Conservation (phyloP, 2,113 vertebrate species). For the Phalacrocorax carbo region DNA sequence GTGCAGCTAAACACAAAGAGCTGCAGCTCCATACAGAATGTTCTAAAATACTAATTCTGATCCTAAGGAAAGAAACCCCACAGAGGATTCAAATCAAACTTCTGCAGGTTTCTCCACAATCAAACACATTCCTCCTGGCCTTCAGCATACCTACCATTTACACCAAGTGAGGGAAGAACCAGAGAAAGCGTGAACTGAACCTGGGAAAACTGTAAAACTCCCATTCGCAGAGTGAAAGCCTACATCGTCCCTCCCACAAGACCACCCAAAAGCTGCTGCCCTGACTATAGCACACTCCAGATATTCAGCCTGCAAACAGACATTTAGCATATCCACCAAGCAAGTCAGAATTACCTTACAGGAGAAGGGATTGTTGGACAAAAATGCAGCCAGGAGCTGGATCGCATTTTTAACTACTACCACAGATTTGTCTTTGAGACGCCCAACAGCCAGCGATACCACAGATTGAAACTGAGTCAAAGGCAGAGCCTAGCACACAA, state of each 20-base stretch:
- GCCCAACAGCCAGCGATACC: slow-evolving; percentile 85
- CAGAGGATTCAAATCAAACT: background rate
- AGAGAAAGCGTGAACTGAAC: background rate
- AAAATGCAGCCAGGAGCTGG: slow-evolving; percentile 89
- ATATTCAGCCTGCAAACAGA: background rate
- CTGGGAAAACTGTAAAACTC: background rate
- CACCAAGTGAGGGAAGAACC: background rate
- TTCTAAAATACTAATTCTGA: background rate
- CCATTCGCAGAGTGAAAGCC: background rate
- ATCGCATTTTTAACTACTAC: slow-evolving; percentile 92
- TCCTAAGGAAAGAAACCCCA: background rate
- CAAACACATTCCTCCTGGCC: background rate
- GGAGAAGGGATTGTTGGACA: slow-evolving; percentile 96
- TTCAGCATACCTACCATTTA: background rate
- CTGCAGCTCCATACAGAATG: background rate
- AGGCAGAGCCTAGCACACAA: slow-evolving; percentile 82
- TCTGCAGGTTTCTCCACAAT: background rate
- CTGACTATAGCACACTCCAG: background rate
- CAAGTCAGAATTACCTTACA: slow-evolving; percentile 80
- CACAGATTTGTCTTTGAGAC: slow-evolving; percentile 91
- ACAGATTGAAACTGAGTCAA: slow-evolving; percentile 87
- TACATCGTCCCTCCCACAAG: background rate
- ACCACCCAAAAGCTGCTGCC: background rate
- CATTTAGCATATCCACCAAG: background rate
- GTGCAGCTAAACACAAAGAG: background rate